Percentiles rank a stretch among this genome's conserved stretches.
Evolutionary conservation across 2,113 vertebrate species (phyloP).

Genomic region (Sterrhoptilus dennistouni): DNA sequence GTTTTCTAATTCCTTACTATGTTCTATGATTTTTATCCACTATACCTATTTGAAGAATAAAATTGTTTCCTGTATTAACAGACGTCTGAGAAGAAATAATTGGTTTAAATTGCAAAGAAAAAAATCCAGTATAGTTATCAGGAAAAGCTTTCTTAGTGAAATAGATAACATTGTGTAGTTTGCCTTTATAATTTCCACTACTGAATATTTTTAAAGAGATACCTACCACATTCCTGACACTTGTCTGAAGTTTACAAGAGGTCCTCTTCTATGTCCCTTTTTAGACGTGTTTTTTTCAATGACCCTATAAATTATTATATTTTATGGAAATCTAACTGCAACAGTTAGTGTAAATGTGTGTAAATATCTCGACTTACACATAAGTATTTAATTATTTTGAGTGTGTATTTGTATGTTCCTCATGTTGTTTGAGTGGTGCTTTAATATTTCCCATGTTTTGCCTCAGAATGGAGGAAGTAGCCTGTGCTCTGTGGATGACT

Average conservation of each 20-base stretch:
- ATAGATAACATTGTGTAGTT: neutral
- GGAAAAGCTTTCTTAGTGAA: neutral
- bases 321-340: neutral
- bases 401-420: neutral
- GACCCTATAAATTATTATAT: neutral
- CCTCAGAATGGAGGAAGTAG: constrained; percentile 91
- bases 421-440: neutral
- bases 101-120: neutral
- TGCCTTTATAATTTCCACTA: neutral
- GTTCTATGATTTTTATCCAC: neutral
- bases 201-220: neutral
- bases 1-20: neutral
- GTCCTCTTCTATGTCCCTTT: neutral
- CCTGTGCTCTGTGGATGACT: constrained; percentile 93
- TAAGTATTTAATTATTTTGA: neutral
- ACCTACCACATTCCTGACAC: neutral
- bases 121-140: neutral
- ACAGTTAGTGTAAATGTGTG: neutral
- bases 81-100: neutral
- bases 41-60: neutral
- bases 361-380: neutral
- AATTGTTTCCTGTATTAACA: neutral
- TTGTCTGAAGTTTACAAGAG: neutral
- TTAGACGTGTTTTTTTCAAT: neutral
- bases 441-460: neutral